These are phyloP conservation scores for Oryzaephilus surinamensis DNA, from an alignment of 1,140 invertebrate species.

Conservation along the genomic window DNA sequence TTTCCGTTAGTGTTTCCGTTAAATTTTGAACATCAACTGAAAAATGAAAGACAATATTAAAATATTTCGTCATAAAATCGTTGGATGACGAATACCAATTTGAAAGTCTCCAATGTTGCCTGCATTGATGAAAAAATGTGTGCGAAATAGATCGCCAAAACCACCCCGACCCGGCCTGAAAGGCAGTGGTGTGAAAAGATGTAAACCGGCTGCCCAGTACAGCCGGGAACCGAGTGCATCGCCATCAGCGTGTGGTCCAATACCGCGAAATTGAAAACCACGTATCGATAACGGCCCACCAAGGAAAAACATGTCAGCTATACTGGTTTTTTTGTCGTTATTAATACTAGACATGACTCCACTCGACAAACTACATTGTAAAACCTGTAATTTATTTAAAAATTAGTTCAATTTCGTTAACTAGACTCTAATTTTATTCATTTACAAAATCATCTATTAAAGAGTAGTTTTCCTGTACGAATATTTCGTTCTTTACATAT, in stretches of 20 bases:
- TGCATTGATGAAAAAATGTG: conserved; percentile 75
- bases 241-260: conserved; percentile 68
- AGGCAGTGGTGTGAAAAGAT: conserved; percentile 76
- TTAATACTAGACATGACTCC: conserved; percentile 58
- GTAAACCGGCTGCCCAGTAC: conserved; percentile 71
- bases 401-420: neutral
- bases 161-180: conserved; percentile 63
- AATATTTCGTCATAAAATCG: neutral
- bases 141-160: conserved; percentile 68
- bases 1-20: conserved; percentile 35
- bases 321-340: conserved; percentile 48
- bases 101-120: conserved; percentile 57
- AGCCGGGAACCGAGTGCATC: conserved; percentile 49
- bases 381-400: conserved; percentile 44
- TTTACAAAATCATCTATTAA: conserved; percentile 53
- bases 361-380: conserved; percentile 59
- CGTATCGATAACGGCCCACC: conserved; percentile 75
- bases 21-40: conserved; percentile 13
- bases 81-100: conserved; percentile 10
- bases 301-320: conserved; percentile 75
- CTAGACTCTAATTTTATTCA: too few relatives aligned
- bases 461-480: conserved; percentile 64
- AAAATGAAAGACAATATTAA: conserved; percentile 1
- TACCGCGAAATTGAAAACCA: conserved; percentile 72
- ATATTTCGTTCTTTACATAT: conserved; percentile 73